phyloP scores from a whole-genome alignment of 2,888 invertebrate species.

The Callimorpha dominula region DNA sequence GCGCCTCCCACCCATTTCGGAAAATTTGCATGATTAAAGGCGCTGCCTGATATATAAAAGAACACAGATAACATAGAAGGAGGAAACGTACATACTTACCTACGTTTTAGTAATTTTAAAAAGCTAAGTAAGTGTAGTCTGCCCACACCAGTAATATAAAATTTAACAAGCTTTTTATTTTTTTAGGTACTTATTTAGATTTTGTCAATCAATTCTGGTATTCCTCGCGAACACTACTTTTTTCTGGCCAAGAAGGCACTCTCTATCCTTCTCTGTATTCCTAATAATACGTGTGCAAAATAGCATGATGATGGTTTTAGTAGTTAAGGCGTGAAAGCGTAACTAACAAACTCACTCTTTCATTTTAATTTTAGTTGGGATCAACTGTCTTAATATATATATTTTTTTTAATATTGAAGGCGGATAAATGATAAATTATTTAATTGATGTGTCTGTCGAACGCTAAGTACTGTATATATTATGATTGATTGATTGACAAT shows the following conservation, averaged over 20 bases:
- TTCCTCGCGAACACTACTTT: background rate
- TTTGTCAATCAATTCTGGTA: background rate
- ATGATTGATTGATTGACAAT: too few relatives aligned
- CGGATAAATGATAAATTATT: background rate
- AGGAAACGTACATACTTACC: constrained; percentile 41
- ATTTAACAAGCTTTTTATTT: background rate
- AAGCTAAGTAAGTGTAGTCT: background rate
- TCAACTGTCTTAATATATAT: background rate
- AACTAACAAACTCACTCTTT: background rate
- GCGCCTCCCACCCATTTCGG: constrained; percentile 73
- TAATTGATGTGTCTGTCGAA: too few relatives aligned
- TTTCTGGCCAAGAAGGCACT: background rate
- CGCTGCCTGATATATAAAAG: constrained; percentile 71
- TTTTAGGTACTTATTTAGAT: background rate
- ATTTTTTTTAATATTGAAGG: background rate
- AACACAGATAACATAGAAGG: constrained; percentile 54
- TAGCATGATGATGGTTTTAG: background rate
- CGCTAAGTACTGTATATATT: too few relatives aligned
- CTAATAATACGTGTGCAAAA: background rate
- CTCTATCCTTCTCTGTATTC: background rate
- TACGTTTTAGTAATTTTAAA: background rate
- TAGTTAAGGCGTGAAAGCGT: background rate
- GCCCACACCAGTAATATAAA: background rate
- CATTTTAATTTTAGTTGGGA: background rate
- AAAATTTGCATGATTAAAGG: constrained; percentile 83